Evolutionary conservation across 1,140 invertebrate genomes (phyloP).

Genomic region (Pseudobourletiella spinata): DNA sequence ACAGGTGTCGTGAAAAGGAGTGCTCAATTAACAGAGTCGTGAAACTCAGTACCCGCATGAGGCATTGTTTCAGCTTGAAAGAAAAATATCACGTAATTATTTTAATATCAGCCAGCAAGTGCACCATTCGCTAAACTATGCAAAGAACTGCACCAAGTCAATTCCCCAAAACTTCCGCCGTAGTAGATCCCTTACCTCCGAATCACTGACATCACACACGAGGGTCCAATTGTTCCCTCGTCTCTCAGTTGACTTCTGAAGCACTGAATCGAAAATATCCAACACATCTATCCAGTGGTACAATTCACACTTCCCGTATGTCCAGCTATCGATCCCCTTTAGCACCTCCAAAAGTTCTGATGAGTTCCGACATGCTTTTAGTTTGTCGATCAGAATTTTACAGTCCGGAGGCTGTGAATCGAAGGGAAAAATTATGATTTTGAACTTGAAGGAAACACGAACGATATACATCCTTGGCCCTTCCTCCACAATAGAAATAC

Average conservation of each 20-base stretch:
- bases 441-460: not conserved
- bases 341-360: constrained; percentile 63
- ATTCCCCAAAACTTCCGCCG: too few relatives aligned
- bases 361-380: constrained; percentile 58
- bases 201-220: constrained; percentile 61
- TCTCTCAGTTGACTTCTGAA: constrained; percentile 62
- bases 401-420: constrained; percentile 64
- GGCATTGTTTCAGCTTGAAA: constrained; percentile 59
- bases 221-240: constrained; percentile 64
- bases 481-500: too few relatives aligned
- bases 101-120: too few relatives aligned
- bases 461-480: not conserved
- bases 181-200: constrained; percentile 40
- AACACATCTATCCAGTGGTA: constrained; percentile 84
- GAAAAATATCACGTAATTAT: too few relatives aligned
- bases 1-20: constrained; percentile 79
- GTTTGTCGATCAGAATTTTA: constrained; percentile 64
- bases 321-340: constrained; percentile 71
- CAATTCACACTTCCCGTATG: constrained; percentile 82
- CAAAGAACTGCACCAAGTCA: too few relatives aligned
- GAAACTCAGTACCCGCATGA: constrained; percentile 71
- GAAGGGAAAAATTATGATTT: constrained; percentile 22
- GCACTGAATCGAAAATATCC: constrained; percentile 70
- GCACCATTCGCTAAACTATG: too few relatives aligned
- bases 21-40: constrained; percentile 81